phyloP scores from a whole-genome alignment of 2,113 vertebrate genomes.

The Sinocyclocheilus grahami region DNA sequence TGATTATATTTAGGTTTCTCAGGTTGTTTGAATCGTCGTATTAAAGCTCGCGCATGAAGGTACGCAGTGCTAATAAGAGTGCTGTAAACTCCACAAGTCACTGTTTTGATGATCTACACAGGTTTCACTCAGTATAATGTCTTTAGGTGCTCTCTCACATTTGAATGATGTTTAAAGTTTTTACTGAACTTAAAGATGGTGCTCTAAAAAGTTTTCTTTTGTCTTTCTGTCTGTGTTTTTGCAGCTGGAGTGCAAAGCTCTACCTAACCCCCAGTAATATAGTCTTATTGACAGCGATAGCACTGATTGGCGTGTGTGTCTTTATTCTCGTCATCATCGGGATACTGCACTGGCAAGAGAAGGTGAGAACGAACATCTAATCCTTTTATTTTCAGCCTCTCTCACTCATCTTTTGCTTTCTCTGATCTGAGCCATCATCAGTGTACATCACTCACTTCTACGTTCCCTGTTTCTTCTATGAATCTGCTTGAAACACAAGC shows the following conservation, averaged over 20 bases:
- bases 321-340: conserved; percentile 97
- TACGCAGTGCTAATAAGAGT: conserved; percentile 12
- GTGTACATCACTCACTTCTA: not conserved
- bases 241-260: conserved; percentile 95
- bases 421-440: not conserved
- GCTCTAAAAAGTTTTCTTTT: conserved; percentile 5
- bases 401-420: not conserved
- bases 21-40: conserved; percentile 2
- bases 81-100: not conserved
- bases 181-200: not conserved
- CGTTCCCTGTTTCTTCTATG: not conserved
- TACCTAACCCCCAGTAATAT: conserved; percentile 98
- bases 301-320: conserved; percentile 93
- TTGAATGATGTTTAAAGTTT: conserved; percentile 2
- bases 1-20: conserved; percentile 42
- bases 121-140: not conserved
- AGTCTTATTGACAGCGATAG: conserved; percentile 93
- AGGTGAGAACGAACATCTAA: conserved; percentile 79
- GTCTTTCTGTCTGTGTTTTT: conserved; percentile 43
- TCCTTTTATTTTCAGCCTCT: not conserved
- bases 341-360: conserved; percentile 97
- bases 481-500: not conserved
- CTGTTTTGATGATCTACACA: conserved; percentile 11
- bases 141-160: conserved; percentile 1
- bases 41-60: not conserved